Evolutionary conservation across 2,797 vertebrate species (phyloP), one percentile per base, ranked within the genome.

Genomic region (Dendrocincla tyrannina): DNA sequence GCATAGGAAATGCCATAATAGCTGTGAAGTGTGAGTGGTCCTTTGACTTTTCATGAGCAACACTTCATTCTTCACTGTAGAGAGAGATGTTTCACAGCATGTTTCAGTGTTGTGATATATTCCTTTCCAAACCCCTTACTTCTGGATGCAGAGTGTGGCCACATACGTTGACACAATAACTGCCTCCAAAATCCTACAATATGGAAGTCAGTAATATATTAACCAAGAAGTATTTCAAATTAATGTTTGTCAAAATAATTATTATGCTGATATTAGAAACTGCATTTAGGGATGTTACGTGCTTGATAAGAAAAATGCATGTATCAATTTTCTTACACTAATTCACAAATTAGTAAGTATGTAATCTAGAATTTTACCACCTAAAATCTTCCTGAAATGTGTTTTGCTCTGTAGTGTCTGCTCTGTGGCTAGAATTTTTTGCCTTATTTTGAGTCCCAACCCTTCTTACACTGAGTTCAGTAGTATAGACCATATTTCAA

Each of bases 231-330:
- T 89, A 77, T 55, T 85, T 91, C 18, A 68, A 49, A 52, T 59
- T 2, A 55, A 4, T 67, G 69, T 80, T 73, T 89, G 11, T 32
- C 30, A 88, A 87, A 94, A 68, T 46, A 39, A 66, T 44, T 63
- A 35, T 50, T 28, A 6, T 39, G 22, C 25, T 89, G 44, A 47
- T 93, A 69, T 59, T 81, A 41, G 79, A 39, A 88, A 76, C 10
- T 27, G 22, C 66, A 50, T 33, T 24, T 12, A 53, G 33, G 59
- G 55, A 39, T 25, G 17, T 44, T 63, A 70, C 0, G 0, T 35
- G 11, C 39, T 68, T 84, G 25, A 10, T 60, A 76, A 67, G 28
- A 69, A 22, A 66, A 70, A 46, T 55, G 23, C 46, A 12, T 58
- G 22, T 47, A 35, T 50, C 78, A 7, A 41, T 77, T 90, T 95